phyloP scores from a whole-genome alignment of 2,797 vertebrate species.

The Varecia variegata region DNA sequence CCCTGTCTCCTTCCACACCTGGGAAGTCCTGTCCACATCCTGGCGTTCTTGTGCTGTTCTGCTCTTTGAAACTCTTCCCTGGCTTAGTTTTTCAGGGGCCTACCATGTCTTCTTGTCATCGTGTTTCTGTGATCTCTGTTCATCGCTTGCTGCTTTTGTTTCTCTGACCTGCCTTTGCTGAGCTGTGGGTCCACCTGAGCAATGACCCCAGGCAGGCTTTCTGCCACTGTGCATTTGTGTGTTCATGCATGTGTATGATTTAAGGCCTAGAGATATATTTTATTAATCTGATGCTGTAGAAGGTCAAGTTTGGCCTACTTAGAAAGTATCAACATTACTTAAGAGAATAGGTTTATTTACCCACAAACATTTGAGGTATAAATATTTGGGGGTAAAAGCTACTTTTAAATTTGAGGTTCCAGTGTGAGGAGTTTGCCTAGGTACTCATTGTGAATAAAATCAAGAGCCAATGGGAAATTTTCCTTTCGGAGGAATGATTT shows the following conservation, averaged over 20 bases:
- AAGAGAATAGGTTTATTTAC: background rate
- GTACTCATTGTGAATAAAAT: background rate
- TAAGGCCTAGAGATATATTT: background rate
- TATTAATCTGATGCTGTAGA: background rate
- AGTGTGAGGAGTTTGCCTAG: background rate
- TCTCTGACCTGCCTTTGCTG: background rate
- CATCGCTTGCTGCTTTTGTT: background rate
- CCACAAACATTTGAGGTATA: background rate
- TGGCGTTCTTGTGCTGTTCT: background rate
- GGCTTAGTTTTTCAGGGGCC: background rate
- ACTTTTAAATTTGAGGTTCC: conserved; percentile 19
- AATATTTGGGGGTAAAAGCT: background rate
- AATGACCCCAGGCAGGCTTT: background rate
- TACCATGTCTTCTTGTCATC: background rate
- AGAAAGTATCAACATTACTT: background rate
- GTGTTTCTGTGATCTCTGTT: background rate
- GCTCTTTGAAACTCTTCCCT: background rate
- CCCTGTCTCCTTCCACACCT: background rate
- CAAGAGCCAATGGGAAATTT: background rate
- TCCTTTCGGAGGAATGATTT: background rate
- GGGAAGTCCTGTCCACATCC: background rate
- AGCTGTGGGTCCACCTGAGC: background rate
- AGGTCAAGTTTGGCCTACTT: background rate
- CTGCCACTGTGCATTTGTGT: background rate
- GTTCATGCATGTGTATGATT: background rate